These are phyloP conservation scores for Nesidiocoris tenuis DNA, from an alignment of 2,888 invertebrate species.

Conservation along the genomic window DNA sequence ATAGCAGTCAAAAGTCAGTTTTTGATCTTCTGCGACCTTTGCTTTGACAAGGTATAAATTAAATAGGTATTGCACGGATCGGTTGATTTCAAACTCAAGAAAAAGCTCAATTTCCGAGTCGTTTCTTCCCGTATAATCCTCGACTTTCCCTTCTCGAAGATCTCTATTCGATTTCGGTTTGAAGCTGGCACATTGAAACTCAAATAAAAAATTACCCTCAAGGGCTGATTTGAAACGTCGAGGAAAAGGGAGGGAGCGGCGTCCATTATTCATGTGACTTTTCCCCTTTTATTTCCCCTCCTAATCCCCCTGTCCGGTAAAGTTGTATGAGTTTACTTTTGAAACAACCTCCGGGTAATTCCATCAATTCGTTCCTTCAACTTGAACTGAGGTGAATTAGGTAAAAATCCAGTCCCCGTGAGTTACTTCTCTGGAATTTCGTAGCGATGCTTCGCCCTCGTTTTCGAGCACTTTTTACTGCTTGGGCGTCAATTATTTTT, in stretches of 20 bases:
- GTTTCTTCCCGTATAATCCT: too few relatives aligned
- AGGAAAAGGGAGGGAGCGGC: neutral
- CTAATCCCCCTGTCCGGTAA: neutral
- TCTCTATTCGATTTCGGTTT: neutral
- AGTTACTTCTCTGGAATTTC: too few relatives aligned
- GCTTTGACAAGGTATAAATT: too few relatives aligned
- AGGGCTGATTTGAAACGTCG: conserved; percentile 20
- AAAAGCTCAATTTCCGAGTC: neutral
- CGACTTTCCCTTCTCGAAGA: too few relatives aligned
- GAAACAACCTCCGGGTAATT: neutral
- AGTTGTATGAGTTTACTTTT: neutral
- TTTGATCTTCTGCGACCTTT: too few relatives aligned
- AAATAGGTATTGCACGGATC: too few relatives aligned
- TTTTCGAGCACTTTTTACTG: too few relatives aligned
- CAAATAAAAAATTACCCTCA: conserved; percentile 17
- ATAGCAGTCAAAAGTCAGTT: too few relatives aligned
- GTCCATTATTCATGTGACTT: conserved; percentile 25
- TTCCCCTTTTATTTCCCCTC: neutral
- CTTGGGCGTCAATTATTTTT: too few relatives aligned
- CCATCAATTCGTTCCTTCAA: neutral
- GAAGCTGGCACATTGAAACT: conserved; percentile 10
- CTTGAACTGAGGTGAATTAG: neutral
- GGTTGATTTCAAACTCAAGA: neutral
- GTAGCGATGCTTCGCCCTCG: too few relatives aligned
- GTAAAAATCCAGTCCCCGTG: neutral